phyloP scores from a whole-genome alignment of 2,888 invertebrate genomes.

The Mythimna ferrago region DNA sequence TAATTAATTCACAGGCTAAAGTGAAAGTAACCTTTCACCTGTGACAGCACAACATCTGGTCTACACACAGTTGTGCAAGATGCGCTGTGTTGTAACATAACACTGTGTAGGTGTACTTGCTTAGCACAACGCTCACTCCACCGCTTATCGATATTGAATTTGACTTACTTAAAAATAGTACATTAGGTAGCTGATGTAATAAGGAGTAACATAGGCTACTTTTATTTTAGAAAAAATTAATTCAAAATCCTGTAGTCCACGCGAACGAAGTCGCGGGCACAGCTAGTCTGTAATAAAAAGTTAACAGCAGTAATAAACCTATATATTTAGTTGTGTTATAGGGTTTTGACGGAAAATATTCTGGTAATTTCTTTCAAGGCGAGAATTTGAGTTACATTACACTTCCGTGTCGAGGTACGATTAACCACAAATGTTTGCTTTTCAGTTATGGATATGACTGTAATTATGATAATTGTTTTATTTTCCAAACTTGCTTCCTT shows the following conservation, averaged over 20 bases:
- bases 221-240: no score
- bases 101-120: constrained; percentile 16
- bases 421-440: constrained; percentile 5
- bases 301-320: not conserved
- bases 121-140: constrained; percentile 46
- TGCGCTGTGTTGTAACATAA: constrained; percentile 29
- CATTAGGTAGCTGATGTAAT: no score
- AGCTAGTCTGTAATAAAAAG: not conserved
- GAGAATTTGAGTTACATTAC: not conserved
- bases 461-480: not conserved
- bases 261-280: no score
- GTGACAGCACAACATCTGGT: constrained; percentile 17
- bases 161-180: constrained; percentile 17
- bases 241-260: no score
- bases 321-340: not conserved
- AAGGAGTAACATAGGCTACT: no score
- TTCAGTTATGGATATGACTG: not conserved
- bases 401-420: not conserved
- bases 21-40: constrained; percentile 45
- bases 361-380: constrained; percentile 8
- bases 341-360: constrained; percentile 1
- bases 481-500: not conserved
- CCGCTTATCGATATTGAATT: constrained; percentile 43
- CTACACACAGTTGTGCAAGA: constrained; percentile 31
- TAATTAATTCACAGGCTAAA: not conserved